Percentiles rank a stretch among this genome's conserved stretches.
phyloP scores from a whole-genome alignment of 2,113 vertebrate genomes.

The Hiodon alosoides region DNA sequence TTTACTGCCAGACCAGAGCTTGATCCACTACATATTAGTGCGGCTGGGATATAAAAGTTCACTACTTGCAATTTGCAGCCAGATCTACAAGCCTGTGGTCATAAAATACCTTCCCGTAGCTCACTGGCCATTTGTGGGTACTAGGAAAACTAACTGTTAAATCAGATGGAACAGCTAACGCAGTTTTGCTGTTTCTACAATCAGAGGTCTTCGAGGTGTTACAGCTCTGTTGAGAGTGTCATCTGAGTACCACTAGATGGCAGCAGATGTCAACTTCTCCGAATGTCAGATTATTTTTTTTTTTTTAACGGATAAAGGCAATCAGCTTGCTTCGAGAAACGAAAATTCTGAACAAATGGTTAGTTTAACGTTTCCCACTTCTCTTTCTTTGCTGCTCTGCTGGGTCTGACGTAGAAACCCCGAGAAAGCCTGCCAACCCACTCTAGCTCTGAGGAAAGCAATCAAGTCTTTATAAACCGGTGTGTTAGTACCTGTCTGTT shows the following conservation, averaged over 20 bases:
- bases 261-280: conserved; percentile 5
- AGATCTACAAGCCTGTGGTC: neutral
- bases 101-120: neutral
- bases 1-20: neutral
- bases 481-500: too few species aligned
- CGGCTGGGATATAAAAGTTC: conserved; percentile 3
- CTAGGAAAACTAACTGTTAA: conserved; percentile 18
- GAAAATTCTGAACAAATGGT: conserved; percentile 9
- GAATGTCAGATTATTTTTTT: too few species aligned
- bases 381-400: neutral
- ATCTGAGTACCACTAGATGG: conserved; percentile 7
- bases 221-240: neutral
- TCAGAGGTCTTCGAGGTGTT: neutral
- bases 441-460: too few species aligned
- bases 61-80: neutral
- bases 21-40: conserved; percentile 1
- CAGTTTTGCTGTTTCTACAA: conserved; percentile 1
- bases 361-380: conserved; percentile 6
- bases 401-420: neutral
- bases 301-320: too few species aligned
- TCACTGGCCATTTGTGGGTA: conserved; percentile 5
- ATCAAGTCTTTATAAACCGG: too few species aligned
- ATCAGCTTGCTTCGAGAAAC: neutral
- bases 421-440: too few species aligned
- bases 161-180: conserved; percentile 1